Evolutionary conservation across 2,797 vertebrate species (phyloP), one percentile per base, ranked within the genome.

Genomic region (Ibycter americanus): DNA sequence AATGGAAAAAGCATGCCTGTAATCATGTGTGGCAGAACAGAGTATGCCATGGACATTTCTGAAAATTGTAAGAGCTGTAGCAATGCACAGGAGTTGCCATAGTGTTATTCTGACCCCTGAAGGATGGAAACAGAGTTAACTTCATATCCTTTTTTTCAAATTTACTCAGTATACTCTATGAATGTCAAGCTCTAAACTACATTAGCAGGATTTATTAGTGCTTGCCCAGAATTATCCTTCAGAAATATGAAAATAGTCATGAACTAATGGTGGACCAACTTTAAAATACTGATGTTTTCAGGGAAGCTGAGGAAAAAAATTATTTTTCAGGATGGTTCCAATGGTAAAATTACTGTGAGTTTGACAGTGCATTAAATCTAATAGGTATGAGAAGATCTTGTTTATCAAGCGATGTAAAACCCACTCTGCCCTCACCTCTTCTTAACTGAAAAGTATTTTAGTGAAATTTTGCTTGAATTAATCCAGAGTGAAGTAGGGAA

Each of bases 31-130:
- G 68, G 47, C 0, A 0, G 36, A 87, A 82, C 73, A 96, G 89
- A 80, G 38, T 51, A 93, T 80, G 74, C 61, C 82, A 94, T 72
- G 66, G 89, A 56, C 93, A 91, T 96, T 97, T 96, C 93, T 97
- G 92, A 95, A 97, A 92, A 96, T 87, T 97, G 2, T 88, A 96
- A 89, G 61, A 97, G 92, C 97, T 90, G 70, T 81, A 95, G 92
- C 89, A 94, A 83, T 89, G 93, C 89, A 96, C 15, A 80, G 70
- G 95, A 98, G 94, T 97, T 98, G 97, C 94, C 29, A 89, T 89
- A 98, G 98, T 97, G 98, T 96, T 98, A 98, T 98, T 98, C 98
- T 98, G 98, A 98, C 98, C 98, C 98, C 98, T 98, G 98, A 98
- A 98, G 98, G 98, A 98, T 98, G 95, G 92, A 98, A 98, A 97